These are phyloP conservation scores for Siniperca undulata DNA, from an alignment of 2,797 vertebrate species.

Conservation along the genomic window DNA sequence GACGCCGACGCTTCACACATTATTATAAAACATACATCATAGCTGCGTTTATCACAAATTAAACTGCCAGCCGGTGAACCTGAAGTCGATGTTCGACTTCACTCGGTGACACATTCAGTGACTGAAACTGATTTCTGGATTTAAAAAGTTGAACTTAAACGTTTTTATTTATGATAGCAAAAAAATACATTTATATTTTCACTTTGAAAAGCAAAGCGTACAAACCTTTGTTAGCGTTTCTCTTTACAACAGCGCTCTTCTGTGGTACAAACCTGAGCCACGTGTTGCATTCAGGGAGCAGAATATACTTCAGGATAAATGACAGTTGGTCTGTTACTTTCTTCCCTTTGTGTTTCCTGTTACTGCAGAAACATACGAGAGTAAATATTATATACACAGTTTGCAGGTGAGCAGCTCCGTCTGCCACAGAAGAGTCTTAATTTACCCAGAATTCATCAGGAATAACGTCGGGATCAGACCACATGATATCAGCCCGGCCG, in stretches of 20 bases:
- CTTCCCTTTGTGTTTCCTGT: background rate
- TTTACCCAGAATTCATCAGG: slow-evolving; percentile 32
- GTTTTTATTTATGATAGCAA: slow-evolving; percentile 52
- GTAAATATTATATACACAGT: background rate
- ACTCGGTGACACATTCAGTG: background rate
- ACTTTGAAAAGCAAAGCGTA: slow-evolving; percentile 21
- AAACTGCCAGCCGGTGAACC: no score
- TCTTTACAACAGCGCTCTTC: background rate
- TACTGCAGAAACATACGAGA: background rate
- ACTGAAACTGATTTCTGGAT: background rate
- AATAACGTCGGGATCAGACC: background rate
- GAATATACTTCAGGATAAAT: slow-evolving; percentile 14
- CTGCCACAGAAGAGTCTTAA: background rate
- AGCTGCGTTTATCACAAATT: no score
- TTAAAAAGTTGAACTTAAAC: slow-evolving; percentile 35
- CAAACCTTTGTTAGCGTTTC: background rate
- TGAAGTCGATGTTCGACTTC: no score
- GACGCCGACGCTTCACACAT: no score
- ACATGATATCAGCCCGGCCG: background rate
- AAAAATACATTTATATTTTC: slow-evolving; percentile 48
- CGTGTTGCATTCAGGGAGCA: slow-evolving; percentile 48
- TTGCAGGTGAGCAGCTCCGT: background rate
- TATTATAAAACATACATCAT: no score
- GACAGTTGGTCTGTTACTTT: background rate
- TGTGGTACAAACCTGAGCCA: slow-evolving; percentile 7